Base-by-base conservation (phyloP, 2,797 vertebrate species). In the Okamejei kenojei region DNA sequence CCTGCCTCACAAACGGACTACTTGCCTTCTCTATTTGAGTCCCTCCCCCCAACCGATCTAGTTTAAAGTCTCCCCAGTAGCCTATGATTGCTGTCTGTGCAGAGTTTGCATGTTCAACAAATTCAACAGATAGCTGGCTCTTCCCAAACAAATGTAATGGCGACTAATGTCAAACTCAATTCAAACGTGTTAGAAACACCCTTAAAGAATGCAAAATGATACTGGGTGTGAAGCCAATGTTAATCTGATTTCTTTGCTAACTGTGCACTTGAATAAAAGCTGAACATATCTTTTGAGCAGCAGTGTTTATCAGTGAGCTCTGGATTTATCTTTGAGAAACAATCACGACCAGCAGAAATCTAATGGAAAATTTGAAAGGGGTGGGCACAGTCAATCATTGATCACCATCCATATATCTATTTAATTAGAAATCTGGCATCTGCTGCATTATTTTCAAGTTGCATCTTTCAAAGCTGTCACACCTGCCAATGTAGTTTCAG, bases 401-500 rank as follows among this genome's bases (percentile, higher is more conserved):
- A 54, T 23, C 21, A 76, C 71, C 1, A 76, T 54, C 71, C 90
- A 76, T 23, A 65, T 35, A 65, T 88, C 84, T 35, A 21, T 68
- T 19, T 35, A 54, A 88, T 88, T 88, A 65, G 65, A 88, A 68
- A 88, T 68, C 63, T 68, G 63, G n/a, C 84, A 88, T 63, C n/a
- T 68, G 4, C 1, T 19, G 15, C 68, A 63, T 32, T 68, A 35
- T 35, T 23, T 68, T 68, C 84, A 35, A 35, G 13, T 32, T 88
- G 15, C 63, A 88, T 19, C 84, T 88, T 88, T 88, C 84, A 88
- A 65, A 1, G 29, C 29, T 65, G 61, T 65, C 82, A 19, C 58
- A 32, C 32, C 76, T 77, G 76, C 29, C 29, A 35, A 78, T 78
- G n/a, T 32, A 32, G 11, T 17, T 35, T 78, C 76, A 78, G n/a